Conservation (phyloP, 2,113 vertebrate species). For the Tretioscincus oriximinensis region DNA sequence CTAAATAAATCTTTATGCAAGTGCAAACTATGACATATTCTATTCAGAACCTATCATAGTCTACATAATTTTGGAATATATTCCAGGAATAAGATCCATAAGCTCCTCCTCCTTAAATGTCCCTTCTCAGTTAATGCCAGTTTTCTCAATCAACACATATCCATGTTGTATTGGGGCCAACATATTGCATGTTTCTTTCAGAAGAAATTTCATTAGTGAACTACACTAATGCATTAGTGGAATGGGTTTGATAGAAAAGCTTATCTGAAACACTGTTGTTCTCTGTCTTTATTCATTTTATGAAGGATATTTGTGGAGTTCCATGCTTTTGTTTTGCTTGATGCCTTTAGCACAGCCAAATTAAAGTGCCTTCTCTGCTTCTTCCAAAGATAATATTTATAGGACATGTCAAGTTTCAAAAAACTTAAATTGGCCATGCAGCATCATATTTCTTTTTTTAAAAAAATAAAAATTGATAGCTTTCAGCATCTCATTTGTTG, state of each 20-base stretch:
- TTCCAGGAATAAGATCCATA: no score
- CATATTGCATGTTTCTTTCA: not conserved
- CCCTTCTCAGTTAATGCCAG: not conserved
- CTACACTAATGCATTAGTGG: not conserved
- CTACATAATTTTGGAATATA: no score
- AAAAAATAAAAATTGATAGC: not conserved
- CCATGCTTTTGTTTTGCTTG: not conserved
- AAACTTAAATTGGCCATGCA: not conserved
- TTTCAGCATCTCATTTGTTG: not conserved
- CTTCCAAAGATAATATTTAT: not conserved
- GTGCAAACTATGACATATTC: no score
- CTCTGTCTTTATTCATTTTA: not conserved
- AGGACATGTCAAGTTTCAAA: not conserved
- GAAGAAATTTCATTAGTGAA: not conserved
- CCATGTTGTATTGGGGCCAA: not conserved
- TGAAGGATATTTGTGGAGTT: not conserved
- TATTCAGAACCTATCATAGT: no score
- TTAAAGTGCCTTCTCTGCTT: not conserved
- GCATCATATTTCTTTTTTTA: not conserved
- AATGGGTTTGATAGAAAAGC: not conserved
- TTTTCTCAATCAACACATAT: not conserved
- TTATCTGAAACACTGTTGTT: not conserved
- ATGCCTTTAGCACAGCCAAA: not conserved
- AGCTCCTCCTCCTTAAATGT: not conserved
- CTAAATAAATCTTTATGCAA: no score